Base-by-base conservation (phyloP, 2,113 vertebrate species). In the Poecilia latipinna region DNA sequence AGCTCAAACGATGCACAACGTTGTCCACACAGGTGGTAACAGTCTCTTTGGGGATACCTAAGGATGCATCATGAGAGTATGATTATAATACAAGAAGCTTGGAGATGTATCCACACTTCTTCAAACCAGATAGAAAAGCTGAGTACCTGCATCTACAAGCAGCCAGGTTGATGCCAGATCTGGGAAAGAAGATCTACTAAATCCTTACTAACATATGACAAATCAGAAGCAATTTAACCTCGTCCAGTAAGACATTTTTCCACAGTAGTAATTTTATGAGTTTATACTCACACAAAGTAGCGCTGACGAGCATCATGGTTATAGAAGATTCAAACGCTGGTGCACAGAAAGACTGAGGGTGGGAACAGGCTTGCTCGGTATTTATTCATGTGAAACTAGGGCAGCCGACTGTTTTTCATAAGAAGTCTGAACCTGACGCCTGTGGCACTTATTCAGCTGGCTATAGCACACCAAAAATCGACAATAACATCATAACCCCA, bases 91-190 rank as follows among this genome's bases (percentile, higher is more conserved):
- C 13, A 19, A 19, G 15, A 48, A 5, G 17, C 17, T 48, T 12
- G 44, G 44, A 31, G 13, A 17, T 15, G 12, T 15, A 26, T 4
- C 15, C 7, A 28, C 26, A 17, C 1, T 32, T 8, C 5, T 51
- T 12, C 8, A 72, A 32, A 8, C 12, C 15, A 17, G 4, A 29
- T 12, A 7, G 32, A 8, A 2, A 70, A 39, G 51, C 48, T 42
- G 13, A 1, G 64, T 74, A 83, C 84, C 80, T 82, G 66, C 26
- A 61, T 4, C 31, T 15, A 33, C 8, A 54, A 65, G 31, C 48
- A 74, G n/a, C 17, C 51, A 89, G 5, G n/a, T 44, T 26, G 65
- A 72, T 29, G 75, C 70, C 17, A 85, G 29, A 35, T 76, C 85
- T 89, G 66, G 51, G 68, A 78, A 31, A 61, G 1, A 71, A 62